These are phyloP conservation scores for Arothron firmamentum DNA, from an alignment of 2,113 vertebrate genomes.

Conservation along the genomic window DNA sequence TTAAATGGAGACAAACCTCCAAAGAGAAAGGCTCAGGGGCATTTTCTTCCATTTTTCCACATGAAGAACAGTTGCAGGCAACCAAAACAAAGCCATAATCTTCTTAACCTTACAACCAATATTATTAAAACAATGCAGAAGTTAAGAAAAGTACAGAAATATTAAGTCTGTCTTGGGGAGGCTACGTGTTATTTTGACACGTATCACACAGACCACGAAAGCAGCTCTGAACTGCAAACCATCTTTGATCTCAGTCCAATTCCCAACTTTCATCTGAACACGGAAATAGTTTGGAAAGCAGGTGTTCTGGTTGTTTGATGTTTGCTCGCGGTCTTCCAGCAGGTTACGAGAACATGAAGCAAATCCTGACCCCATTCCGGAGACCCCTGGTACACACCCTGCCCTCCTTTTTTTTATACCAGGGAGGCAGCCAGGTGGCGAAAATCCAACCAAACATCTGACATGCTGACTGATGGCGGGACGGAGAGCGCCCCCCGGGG, in stretches of 20 bases:
- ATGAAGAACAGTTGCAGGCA: no score
- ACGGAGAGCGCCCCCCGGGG: not conserved
- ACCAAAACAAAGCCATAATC: no score
- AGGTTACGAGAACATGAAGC: conserved; percentile 45
- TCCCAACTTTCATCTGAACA: conserved; percentile 58
- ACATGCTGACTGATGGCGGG: conserved; percentile 35
- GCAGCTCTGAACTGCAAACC: conserved; percentile 35
- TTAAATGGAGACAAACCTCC: no score
- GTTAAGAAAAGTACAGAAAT: not conserved
- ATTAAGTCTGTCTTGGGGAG: not conserved
- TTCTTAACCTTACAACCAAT: no score
- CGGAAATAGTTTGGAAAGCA: conserved; percentile 44
- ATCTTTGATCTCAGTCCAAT: conserved; percentile 54
- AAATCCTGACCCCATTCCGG: conserved; percentile 48
- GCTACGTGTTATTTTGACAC: conserved; percentile 17
- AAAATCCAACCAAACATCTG: conserved; percentile 66
- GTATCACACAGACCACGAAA: conserved; percentile 27
- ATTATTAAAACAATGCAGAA: not conserved
- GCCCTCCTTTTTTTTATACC: conserved; percentile 6
- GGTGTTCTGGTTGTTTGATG: conserved; percentile 64
- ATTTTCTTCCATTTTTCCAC: no score
- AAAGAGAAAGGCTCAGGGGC: no score
- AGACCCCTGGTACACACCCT: conserved; percentile 16
- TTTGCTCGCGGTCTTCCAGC: conserved; percentile 38
- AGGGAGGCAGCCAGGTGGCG: conserved; percentile 50